Evolutionary conservation across 2,113 vertebrate genomes (phyloP), one percentile per base, ranked within the genome.

Genomic region (Euleptes europaea): DNA sequence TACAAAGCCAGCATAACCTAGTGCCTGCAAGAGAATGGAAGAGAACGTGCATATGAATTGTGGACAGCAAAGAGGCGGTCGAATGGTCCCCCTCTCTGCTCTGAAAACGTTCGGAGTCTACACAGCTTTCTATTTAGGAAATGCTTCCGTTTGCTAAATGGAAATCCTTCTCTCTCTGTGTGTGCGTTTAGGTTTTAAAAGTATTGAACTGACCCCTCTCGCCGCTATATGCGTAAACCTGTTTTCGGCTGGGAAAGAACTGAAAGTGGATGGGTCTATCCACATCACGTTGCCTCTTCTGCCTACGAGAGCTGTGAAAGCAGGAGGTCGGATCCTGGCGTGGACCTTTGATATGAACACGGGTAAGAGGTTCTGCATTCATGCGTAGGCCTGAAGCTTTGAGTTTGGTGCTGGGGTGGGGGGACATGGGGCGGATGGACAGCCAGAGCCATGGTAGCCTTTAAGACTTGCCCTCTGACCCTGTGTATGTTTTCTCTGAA

Each of bases 281-380:
- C 97, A 98, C 73, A 92, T 99, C 76, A 97, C 96, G 2, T 95
- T 99, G 54, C 98, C 98, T 11, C 94, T 99, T 81, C 83, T 95
- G 12, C 94, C 91, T 78, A 71, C 88, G 87, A 95, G 92, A 42
- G 66, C 86, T 77, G 54, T 97, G 9, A 95, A 95, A 84, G 88
- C 94, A 3, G 97, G 97, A 2, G 97, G 98, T 57, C 95, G 96
- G 1, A 84, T 99, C 57, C 97, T 97, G 35, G 98, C 98, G 1
- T 99, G 98, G 98, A 96, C 97, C 31, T 98, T 99, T 7, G 96
- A 98, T 90, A 94, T 95, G 91, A 97, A 96, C 92, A 97, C 94
- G 47, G 98, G 98, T 99, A 93, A 86, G 96, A 94, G 54, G 60
- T 65, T 7, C 2, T 23, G 3, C 35, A 0, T 72, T 82, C 49